A percentile compares a stretch with the other conserved stretches of the same genome.
phyloP scores from a whole-genome alignment of 2,888 invertebrate species.

The Trachelus troglodyta region DNA sequence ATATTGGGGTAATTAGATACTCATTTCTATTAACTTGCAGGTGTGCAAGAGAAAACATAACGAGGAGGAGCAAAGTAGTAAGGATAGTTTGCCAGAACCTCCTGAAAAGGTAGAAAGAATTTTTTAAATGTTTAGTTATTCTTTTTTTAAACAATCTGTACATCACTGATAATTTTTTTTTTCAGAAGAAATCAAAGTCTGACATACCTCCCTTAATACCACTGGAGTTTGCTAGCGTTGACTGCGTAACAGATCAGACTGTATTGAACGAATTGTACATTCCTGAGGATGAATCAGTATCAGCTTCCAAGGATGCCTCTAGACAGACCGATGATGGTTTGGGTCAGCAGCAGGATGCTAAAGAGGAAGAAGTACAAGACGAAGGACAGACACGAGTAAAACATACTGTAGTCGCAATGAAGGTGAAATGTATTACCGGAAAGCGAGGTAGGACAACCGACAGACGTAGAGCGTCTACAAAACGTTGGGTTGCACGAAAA shows the following conservation, averaged over 20 bases:
- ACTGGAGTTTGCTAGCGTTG: slow-evolving; percentile 17
- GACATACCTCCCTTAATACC: slow-evolving; percentile 24
- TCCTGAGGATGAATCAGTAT: slow-evolving; percentile 29
- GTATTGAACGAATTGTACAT: slow-evolving; percentile 25
- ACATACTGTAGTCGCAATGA: slow-evolving; percentile 12
- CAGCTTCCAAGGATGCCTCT: slow-evolving; percentile 16
- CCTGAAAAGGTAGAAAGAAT: slow-evolving; percentile 7
- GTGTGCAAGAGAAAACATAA: slow-evolving; percentile 4
- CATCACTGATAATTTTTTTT: slow-evolving; percentile 7
- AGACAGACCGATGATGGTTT: neutral
- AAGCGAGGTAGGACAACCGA: slow-evolving; percentile 50
- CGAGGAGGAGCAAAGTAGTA: neutral
- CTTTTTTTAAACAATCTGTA: neutral
- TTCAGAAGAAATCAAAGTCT: slow-evolving; percentile 40
- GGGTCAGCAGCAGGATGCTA: too few relatives aligned
- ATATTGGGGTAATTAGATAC: too few relatives aligned
- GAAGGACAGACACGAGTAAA: neutral
- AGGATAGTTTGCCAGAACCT: slow-evolving; percentile 7
- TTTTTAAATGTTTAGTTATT: neutral
- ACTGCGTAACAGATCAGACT: slow-evolving; percentile 9
- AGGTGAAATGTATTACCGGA: slow-evolving; percentile 25
- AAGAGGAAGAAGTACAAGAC: neutral
- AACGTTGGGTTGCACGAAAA: slow-evolving; percentile 62
- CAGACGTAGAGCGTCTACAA: slow-evolving; percentile 55
- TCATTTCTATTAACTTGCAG: too few relatives aligned